Conservation (phyloP, 1,140 invertebrate genomes). For the Diabrotica undecimpunctata region DNA sequence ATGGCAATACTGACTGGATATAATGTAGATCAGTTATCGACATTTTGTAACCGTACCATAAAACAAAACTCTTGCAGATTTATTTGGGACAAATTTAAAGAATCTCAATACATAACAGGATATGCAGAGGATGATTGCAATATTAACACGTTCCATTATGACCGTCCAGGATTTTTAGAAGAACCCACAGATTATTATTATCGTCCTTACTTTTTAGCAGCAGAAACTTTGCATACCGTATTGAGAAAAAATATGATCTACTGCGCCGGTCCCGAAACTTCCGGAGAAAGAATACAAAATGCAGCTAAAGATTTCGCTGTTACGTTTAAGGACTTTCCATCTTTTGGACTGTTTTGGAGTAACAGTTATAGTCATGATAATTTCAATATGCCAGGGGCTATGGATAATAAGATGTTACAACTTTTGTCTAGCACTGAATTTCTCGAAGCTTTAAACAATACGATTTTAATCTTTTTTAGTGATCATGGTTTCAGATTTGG, state of each 20-base stretch:
- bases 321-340: slow-evolving; percentile 54
- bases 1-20: slow-evolving; percentile 67
- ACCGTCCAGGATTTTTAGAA: slow-evolving; percentile 60
- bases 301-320: slow-evolving; percentile 58
- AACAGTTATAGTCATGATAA: slow-evolving; percentile 66
- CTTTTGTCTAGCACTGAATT: slow-evolving; percentile 47
- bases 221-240: slow-evolving; percentile 51
- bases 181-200: slow-evolving; percentile 73
- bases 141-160: slow-evolving; percentile 63
- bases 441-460: slow-evolving; percentile 29
- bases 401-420: slow-evolving; percentile 52
- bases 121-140: slow-evolving; percentile 61
- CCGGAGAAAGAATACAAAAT: slow-evolving; percentile 52
- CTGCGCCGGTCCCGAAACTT: slow-evolving; percentile 54
- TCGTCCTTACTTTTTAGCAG: slow-evolving; percentile 60
- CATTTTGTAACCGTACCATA: slow-evolving; percentile 48
- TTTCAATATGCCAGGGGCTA: slow-evolving; percentile 55
- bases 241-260: slow-evolving; percentile 41
- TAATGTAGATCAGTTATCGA: slow-evolving; percentile 44
- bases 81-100: slow-evolving; percentile 59
- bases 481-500: slow-evolving; percentile 87
- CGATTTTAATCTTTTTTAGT: slow-evolving; percentile 67
- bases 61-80: slow-evolving; percentile 58
- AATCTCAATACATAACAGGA: slow-evolving; percentile 59
- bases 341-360: slow-evolving; percentile 69